These are phyloP conservation scores for Nyctalus aviator DNA, from an alignment of 2,797 vertebrate genomes.

Conservation along the genomic window DNA sequence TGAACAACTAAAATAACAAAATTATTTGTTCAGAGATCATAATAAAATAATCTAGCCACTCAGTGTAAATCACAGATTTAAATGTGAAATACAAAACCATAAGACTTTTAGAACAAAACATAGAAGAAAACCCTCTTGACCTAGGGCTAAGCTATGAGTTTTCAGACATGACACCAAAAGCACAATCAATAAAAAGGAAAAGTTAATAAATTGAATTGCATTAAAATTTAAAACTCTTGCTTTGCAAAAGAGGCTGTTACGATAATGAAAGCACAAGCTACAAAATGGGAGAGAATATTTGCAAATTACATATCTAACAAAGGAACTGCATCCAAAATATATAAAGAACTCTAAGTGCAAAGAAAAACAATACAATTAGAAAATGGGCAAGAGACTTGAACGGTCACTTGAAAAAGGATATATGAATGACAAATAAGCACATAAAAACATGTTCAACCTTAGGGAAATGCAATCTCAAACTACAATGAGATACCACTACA, in stretches of 20 bases:
- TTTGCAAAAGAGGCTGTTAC: slow-evolving; percentile 29
- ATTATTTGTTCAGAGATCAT: too few relatives aligned
- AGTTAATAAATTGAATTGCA: background rate
- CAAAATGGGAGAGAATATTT: background rate
- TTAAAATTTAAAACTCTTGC: slow-evolving; percentile 2
- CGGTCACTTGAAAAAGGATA: background rate
- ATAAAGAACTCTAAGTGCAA: background rate
- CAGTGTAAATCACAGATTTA: slow-evolving; percentile 31
- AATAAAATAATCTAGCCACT: too few relatives aligned
- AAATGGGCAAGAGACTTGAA: slow-evolving; percentile 15
- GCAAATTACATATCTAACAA: background rate
- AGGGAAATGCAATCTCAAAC: slow-evolving; percentile 35
- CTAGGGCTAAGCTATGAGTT: background rate
- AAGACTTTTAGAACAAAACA: slow-evolving; percentile 47
- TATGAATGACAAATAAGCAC: background rate
- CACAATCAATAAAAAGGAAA: background rate
- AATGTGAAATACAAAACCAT: slow-evolving; percentile 44
- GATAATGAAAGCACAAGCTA: background rate
- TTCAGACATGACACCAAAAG: slow-evolving; percentile 48
- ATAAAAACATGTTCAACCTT: background rate
- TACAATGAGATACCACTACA: background rate
- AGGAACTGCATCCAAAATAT: background rate
- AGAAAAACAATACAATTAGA: slow-evolving; percentile 48
- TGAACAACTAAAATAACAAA: slow-evolving; percentile 23
- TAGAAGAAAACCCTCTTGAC: background rate